Evolutionary conservation across 1,140 invertebrate species (phyloP).

Genomic region (roundworm (Caenorhabditis elegans)): WBcel235 BX284602.5:7729501-7730000

Average conservation of each 20-base stretch:
- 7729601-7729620: constrained; percentile 42
- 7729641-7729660: background rate
- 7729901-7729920: background rate
- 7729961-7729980: too few relatives aligned
- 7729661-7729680: background rate
- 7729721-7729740: constrained; percentile 9
- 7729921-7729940: background rate
- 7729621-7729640: constrained; percentile 28
- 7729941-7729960: too few relatives aligned
- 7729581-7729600: constrained; percentile 48
- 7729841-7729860: constrained; percentile 19
- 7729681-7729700: background rate
- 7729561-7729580: constrained; percentile 36
- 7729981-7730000: background rate
- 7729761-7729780: constrained; percentile 15
- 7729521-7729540: background rate
- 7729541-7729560: constrained; percentile 19
- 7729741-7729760: constrained; percentile 16
- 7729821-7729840: constrained; percentile 21
- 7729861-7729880: background rate
- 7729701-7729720: constrained; percentile 2
- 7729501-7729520: constrained; percentile 9
- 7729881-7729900: background rate
- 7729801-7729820: constrained; percentile 19
- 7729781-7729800: background rate